Percentiles rank a stretch among this genome's conserved stretches.
Conservation (phyloP, 2,797 vertebrate genomes). For the Tapirus indicus region DNA sequence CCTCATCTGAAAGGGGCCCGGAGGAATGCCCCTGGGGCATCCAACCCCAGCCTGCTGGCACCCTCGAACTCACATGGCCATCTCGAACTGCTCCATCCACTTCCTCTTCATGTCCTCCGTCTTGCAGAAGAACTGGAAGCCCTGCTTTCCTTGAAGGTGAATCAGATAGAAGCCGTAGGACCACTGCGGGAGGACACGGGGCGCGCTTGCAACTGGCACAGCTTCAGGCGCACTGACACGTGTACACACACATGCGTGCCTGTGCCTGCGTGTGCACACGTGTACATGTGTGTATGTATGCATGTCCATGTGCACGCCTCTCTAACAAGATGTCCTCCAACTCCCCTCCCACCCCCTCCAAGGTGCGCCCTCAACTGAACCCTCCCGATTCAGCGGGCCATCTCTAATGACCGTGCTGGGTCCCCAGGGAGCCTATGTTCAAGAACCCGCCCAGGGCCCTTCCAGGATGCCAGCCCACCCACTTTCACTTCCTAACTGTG, state of each 20-base stretch:
- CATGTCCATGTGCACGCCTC: accelerated
- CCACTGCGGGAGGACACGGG: slow-evolving; percentile 90
- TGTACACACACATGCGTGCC: accelerated
- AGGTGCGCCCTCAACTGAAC: neutral
- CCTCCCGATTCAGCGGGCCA: neutral
- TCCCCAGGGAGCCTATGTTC: neutral
- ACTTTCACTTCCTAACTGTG: neutral
- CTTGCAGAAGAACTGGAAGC: slow-evolving; percentile 99
- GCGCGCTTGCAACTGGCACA: accelerated
- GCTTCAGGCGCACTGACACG: accelerated
- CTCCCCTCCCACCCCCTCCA: neutral
- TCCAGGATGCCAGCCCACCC: accelerated
- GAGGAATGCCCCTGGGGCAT: accelerated
- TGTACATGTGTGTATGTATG: accelerated
- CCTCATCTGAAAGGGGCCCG: accelerated
- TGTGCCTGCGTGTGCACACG: neutral
- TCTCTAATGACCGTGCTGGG: accelerated
- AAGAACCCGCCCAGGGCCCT: neutral
- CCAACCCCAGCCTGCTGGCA: accelerated
- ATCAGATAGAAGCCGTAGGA: slow-evolving; percentile 99
- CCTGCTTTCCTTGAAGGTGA: slow-evolving; percentile 98
- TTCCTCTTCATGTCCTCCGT: slow-evolving; percentile 99
- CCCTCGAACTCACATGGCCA: slow-evolving; percentile 95
- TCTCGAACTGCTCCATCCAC: slow-evolving; percentile 99
- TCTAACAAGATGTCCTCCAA: accelerated